Evolutionary conservation across 2,888 invertebrate species (phyloP), one percentile per base, ranked within the genome.

Genomic region (Trichogramma dendrolimi): DNA sequence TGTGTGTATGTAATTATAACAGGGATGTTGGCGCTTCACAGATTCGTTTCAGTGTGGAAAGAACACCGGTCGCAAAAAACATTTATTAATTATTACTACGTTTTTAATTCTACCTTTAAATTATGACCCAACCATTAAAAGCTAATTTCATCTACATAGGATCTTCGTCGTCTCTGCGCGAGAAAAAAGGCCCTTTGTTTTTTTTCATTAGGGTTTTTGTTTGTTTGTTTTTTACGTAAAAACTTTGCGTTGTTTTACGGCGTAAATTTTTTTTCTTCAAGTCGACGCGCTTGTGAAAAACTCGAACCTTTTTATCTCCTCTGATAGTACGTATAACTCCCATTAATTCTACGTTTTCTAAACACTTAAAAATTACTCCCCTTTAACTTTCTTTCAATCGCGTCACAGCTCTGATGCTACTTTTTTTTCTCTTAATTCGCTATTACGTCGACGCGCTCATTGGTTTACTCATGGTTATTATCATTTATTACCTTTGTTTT

Each of bases 1-100:
- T 67, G 65, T 59, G 46, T 65, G 60, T 63, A 66, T 56, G 39
- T 64, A 62, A 62, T 71, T 69, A 67, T 69, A 69, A 73, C 67
- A 72, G 72, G 72, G 72, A 72, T 73, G 70, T 72, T 73, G 70
- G 71, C 71, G 70, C 70, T 72, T 73, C 71, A 71, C 71, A 72
- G 73, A 71, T 72, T 73, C 69, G 72, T 72, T 73, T 72, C 69
- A 70, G 70, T 71, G 69, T 68, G 69, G 70, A 71, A 72, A 72
- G 67, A 71, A 70, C 70, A 69, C 68, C 64, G 67, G 67, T 69
- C 68, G 67, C 63, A 67, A 67, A 65, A 63, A 63, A 66, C 57
- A 62, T 55, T 60, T 62, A 63, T 58, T 56, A 44, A 46, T 54
- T 61, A 55, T 27, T 27, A 27, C 27, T 27, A 27, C 27, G 27